Evolutionary conservation across 2,797 vertebrate species (phyloP).

Genomic region (Gallinago solitaria): DNA sequence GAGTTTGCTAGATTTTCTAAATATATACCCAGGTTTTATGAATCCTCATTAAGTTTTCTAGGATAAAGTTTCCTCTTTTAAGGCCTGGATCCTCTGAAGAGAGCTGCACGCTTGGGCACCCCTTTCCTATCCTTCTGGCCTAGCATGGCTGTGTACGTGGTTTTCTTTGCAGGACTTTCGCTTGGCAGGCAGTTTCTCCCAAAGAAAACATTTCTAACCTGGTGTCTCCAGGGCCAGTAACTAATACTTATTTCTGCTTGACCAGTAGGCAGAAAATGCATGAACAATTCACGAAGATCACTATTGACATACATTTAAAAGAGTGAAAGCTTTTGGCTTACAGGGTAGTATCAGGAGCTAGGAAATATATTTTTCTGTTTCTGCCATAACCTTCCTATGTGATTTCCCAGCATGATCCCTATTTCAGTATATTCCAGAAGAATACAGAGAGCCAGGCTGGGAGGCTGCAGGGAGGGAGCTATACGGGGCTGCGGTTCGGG

Average conservation of each 20-base stretch:
- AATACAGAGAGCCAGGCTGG: neutral
- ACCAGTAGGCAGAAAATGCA: neutral
- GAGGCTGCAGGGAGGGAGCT: neutral
- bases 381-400: neutral
- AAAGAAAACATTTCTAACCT: neutral
- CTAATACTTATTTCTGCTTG: neutral
- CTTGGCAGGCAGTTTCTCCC: neutral
- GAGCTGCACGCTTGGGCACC: neutral
- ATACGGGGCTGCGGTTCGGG: neutral
- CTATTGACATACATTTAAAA: neutral
- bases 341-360: neutral
- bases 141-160: neutral
- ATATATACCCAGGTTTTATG: constrained; percentile 13
- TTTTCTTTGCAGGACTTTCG: neutral
- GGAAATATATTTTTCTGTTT: neutral
- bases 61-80: constrained; percentile 28
- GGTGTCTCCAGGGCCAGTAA: neutral
- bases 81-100: neutral
- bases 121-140: neutral
- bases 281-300: neutral
- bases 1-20: constrained; percentile 27
- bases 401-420: neutral
- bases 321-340: neutral
- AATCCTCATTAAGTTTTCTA: constrained; percentile 23
- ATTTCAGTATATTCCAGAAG: neutral